Evolutionary conservation across 2,797 vertebrate genomes (phyloP), one percentile per base, ranked within the genome.

Genomic region (Tenualosa ilisha): DNA sequence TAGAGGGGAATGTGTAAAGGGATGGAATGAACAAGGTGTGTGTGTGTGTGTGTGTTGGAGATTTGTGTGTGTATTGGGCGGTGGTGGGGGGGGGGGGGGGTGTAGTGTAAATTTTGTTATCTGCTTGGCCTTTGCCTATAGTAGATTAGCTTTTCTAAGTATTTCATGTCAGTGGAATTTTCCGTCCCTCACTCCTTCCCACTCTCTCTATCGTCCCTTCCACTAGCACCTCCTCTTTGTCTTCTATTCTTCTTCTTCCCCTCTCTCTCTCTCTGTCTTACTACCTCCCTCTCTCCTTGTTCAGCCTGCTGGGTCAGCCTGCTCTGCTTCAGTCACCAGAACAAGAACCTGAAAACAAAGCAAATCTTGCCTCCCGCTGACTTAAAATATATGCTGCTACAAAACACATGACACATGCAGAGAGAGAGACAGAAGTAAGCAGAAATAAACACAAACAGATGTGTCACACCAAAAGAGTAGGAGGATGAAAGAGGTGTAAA

Each of bases 131-230:
- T 84, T 65, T 65, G 24, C 81, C 51, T 24, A 53, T 61, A 22
- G 40, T 12, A 87, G 51, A 85, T 61, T 81, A 83, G 82, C 50
- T 61, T 50, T 87, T 54, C 13, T 87, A 59, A 84, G 82, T 72
- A 83, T 85, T 82, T 84, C 37, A 87, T 85, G 84, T 26, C 59
- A 88, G 85, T 84, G 85, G 85, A 88, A 75, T 40, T 75, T 75
- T 75, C 37, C 68, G 17, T 17, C 15, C 68, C 68, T 75, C 15
- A 31, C 68, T 75, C 59, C 81, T 79, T 59, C 68, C 51, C 31
- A 59, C 56, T 81, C 40, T 22, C 61, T 84, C 79, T 72, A 24
- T 40, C 22, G 9, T 11, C 8, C 31, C 43, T 31, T 82, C 59
- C 26, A 40, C 49, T 24, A 9, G 53, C 65, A 15, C 31, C 2